A percentile compares a stretch with the other conserved stretches of the same genome.
Conservation (phyloP, 2,113 vertebrate species). For the Mustelus asterias region DNA sequence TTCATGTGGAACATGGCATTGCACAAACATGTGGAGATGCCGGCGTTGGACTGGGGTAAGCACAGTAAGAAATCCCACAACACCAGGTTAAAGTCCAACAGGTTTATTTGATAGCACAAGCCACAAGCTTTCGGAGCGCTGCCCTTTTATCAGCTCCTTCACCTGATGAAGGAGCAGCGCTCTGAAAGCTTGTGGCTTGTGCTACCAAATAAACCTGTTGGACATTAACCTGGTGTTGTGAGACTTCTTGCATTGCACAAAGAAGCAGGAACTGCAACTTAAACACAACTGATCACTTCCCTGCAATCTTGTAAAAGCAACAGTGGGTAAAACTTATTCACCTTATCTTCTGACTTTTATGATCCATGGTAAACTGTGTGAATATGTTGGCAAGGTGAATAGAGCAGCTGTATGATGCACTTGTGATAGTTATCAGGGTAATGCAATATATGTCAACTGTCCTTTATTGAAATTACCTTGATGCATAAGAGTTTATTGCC, state of each 20-base stretch:
- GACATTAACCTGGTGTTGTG: too few relatives aligned
- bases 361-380: neutral
- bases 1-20: neutral
- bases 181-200: too few relatives aligned
- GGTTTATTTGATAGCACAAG: too few relatives aligned
- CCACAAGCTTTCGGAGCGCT: too few relatives aligned
- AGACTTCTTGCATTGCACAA: neutral
- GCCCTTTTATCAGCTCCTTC: too few relatives aligned
- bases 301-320: neutral
- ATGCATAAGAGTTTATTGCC: neutral
- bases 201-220: too few relatives aligned
- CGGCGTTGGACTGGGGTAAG: too few relatives aligned
- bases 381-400: neutral
- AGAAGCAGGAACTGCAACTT: neutral
- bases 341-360: neutral
- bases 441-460: neutral
- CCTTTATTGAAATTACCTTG: neutral
- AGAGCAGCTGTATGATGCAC: neutral
- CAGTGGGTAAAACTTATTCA: neutral
- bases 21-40: neutral
- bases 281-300: neutral
- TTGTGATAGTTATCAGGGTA: neutral
- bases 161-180: too few relatives aligned
- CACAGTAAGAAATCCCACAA: too few relatives aligned
- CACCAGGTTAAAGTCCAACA: too few relatives aligned